phyloP scores from a whole-genome alignment of 2,797 vertebrate species.

The Huso huso region DNA sequence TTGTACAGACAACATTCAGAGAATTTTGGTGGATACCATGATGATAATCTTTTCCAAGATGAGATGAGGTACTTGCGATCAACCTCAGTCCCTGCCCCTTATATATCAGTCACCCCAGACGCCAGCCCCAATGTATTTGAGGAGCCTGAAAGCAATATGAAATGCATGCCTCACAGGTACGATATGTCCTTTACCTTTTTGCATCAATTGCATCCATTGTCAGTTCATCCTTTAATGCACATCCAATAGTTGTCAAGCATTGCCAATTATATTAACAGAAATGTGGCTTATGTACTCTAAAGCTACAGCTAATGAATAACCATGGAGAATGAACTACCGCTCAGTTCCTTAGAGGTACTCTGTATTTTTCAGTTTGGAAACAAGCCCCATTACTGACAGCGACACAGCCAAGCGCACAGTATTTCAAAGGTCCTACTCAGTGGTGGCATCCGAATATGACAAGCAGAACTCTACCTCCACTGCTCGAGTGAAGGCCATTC shows the following conservation, averaged over 20 bases:
- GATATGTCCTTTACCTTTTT: background rate
- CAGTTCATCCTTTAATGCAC: no score
- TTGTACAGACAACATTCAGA: constrained; percentile 88
- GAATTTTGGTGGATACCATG: constrained; percentile 88
- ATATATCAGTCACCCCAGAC: constrained; percentile 96
- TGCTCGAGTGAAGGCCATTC: constrained; percentile 92
- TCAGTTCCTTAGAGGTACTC: no score
- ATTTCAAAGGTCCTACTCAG: constrained; percentile 96
- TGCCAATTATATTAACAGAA: no score
- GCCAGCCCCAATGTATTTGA: constrained; percentile 97
- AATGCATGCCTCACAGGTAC: constrained; percentile 98
- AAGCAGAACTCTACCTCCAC: constrained; percentile 92
- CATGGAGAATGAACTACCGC: no score
- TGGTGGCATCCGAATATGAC: constrained; percentile 97
- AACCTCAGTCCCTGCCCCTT: constrained; percentile 92
- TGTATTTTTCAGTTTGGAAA: constrained; percentile 73
- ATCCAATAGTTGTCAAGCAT: no score
- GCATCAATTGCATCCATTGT: no score
- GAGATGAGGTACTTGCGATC: constrained; percentile 97
- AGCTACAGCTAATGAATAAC: no score
- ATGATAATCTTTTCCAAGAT: constrained; percentile 96
- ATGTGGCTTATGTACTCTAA: no score
- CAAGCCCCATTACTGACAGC: constrained; percentile 94
- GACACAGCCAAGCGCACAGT: constrained; percentile 93
- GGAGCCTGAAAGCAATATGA: constrained; percentile 97